Evolutionary conservation across 2,797 vertebrate genomes (phyloP), one percentile per base, ranked within the genome.

Genomic region (Chrysocyon brachyurus): DNA sequence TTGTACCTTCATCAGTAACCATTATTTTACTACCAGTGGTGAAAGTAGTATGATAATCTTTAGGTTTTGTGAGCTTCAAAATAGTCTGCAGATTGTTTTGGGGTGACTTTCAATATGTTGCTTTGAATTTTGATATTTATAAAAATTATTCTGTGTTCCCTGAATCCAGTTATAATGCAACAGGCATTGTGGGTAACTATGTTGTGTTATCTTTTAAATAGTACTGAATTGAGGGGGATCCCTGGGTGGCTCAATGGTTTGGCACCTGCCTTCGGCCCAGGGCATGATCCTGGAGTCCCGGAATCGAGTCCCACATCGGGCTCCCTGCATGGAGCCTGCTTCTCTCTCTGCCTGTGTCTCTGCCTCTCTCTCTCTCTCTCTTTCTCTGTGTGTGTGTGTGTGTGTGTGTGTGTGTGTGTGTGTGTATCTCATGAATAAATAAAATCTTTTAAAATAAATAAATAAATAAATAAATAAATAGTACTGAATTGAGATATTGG

Each of bases 41-140:
- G 56, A 49, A 85, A 40, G 24, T 59, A 81, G 4, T 57, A 15
- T 9, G 66, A 12, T 88, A 22, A 46, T 64, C 56, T 66, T 81
- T 33, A 66, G 64, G 40, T 54, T 87, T 89, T 63, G 12, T 94
- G 75, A 59, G 7, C 46, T 59, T 85, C 36, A 52, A 0, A 83
- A 49, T 78, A 54, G 36, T 77, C 72, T 77, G 3, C 11, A 84
- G 21, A 5, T 90, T 73, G 12, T 57, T 89, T 61, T 52, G 77
- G n/a, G 36, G 40, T 94, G 73, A 64, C 26, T 93, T 92, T 52
- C 12, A 64, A 0, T 28, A 54, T 86, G 68, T 77, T 83, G 28
- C 63, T 90, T 94, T 94, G 28, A 90, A 46, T 88, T 95, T 90
- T 87, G 8, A 49, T 96, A 57, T 70, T 82, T 78, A 26, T 64